Evolutionary conservation across 2,888 invertebrate species (phyloP).

Genomic region (Serrognathus titanus): DNA sequence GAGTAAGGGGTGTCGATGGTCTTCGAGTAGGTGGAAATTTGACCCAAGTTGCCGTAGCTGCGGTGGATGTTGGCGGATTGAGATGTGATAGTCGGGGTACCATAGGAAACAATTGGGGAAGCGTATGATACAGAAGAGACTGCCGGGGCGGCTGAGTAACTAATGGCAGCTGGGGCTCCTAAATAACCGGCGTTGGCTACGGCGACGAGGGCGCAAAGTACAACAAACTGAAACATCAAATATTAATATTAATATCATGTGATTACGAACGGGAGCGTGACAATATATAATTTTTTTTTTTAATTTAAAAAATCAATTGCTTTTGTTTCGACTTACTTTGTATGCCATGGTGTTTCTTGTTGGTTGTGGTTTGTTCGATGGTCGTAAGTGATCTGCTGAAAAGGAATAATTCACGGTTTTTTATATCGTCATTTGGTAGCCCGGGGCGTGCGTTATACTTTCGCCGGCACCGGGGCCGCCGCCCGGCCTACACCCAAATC

Average conservation of each 20-base stretch:
- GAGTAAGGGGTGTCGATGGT: slow-evolving; percentile 71
- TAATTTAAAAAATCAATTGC: background rate
- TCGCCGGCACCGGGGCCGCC: slow-evolving; percentile 21
- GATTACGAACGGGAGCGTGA: background rate
- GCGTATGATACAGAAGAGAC: slow-evolving; percentile 32
- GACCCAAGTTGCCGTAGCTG: slow-evolving; percentile 65
- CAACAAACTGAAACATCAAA: slow-evolving; percentile 48
- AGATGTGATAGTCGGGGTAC: slow-evolving; percentile 54
- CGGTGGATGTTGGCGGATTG: slow-evolving; percentile 61
- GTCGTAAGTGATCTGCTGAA: slow-evolving; percentile 16
- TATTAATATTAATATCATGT: slow-evolving; percentile 6
- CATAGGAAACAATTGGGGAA: slow-evolving; percentile 28
- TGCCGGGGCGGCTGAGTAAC: slow-evolving; percentile 50
- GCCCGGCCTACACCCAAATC: slow-evolving; percentile 18
- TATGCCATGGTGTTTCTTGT: slow-evolving; percentile 23
- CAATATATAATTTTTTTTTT: slow-evolving; percentile 9
- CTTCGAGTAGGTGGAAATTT: slow-evolving; percentile 67
- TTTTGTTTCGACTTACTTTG: slow-evolving; percentile 22
- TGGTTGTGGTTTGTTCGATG: slow-evolving; percentile 10
- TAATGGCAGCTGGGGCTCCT: slow-evolving; percentile 42
- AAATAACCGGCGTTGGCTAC: slow-evolving; percentile 59
- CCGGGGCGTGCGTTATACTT: slow-evolving; percentile 22
- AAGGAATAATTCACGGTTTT: slow-evolving; percentile 15
- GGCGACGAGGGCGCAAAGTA: slow-evolving; percentile 56
- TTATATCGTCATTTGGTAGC: slow-evolving; percentile 18